Evolutionary conservation across 2,888 invertebrate genomes (phyloP).

Genomic region (Patella depressa): DNA sequence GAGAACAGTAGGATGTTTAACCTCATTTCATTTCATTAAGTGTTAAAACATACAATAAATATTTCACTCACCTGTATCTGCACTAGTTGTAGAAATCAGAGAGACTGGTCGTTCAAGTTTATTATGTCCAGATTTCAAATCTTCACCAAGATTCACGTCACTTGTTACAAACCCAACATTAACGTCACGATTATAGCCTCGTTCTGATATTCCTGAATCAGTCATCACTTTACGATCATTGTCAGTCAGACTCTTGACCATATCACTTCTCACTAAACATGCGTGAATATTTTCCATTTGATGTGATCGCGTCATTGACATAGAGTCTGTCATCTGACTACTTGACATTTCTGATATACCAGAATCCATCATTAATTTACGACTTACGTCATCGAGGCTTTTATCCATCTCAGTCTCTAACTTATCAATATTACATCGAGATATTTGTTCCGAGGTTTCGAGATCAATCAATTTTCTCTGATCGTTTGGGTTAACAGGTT

Average conservation of each 20-base stretch:
- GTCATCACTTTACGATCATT: constrained; percentile 30
- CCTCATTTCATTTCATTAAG: too few species aligned
- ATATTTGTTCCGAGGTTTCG: background rate
- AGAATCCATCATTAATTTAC: constrained; percentile 54
- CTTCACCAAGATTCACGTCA: constrained; percentile 44
- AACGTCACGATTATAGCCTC: background rate
- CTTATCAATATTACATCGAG: background rate
- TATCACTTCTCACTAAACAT: constrained; percentile 20
- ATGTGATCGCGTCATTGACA: constrained; percentile 27
- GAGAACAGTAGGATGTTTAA: too few species aligned
- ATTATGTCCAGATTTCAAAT: constrained; percentile 54
- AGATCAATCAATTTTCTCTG: background rate
- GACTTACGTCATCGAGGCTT: constrained; percentile 2
- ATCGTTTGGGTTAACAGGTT: background rate
- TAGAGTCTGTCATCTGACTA: constrained; percentile 25
- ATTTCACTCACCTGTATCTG: constrained; percentile 82
- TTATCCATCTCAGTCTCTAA: background rate
- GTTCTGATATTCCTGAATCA: constrained; percentile 35
- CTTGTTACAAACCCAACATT: constrained; percentile 18
- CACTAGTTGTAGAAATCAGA: constrained; percentile 76
- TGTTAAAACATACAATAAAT: background rate
- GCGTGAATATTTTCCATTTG: constrained; percentile 22
- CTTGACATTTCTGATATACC: constrained; percentile 41
- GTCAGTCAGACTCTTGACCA: constrained; percentile 13
- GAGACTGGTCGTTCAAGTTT: constrained; percentile 66